phyloP scores from a whole-genome alignment of 2,113 vertebrate genomes.

The Tor tambroides region DNA sequence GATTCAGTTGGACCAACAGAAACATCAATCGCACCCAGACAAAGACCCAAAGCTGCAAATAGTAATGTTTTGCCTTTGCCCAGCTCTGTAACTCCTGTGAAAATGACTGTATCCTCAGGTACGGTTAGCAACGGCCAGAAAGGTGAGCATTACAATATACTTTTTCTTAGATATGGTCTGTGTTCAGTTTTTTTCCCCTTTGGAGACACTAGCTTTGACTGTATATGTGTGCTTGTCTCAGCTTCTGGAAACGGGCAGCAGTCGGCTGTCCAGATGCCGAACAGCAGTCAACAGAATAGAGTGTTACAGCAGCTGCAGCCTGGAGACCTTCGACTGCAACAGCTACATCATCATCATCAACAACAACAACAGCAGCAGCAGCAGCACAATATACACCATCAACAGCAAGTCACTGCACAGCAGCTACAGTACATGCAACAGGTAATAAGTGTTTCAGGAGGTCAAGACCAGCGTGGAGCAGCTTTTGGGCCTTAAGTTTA shows the following conservation, averaged over 20 bases:
- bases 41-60: constrained; percentile 92
- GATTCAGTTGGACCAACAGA: constrained; percentile 94
- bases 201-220: neutral
- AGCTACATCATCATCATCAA: constrained; percentile 81
- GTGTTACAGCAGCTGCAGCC: constrained; percentile 96
- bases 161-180: neutral
- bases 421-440: constrained; percentile 82
- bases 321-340: constrained; percentile 92
- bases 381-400: constrained; percentile 66
- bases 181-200: neutral
- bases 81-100: constrained; percentile 88
- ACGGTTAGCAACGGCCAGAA: constrained; percentile 82
- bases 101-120: constrained; percentile 82
- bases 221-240: constrained; percentile 49
- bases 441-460: constrained; percentile 63
- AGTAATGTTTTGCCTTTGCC: constrained; percentile 83
- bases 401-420: constrained; percentile 83
- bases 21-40: constrained; percentile 95
- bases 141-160: constrained; percentile 73
- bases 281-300: constrained; percentile 80
- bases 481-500: neutral
- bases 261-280: constrained; percentile 66
- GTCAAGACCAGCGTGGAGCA: neutral
- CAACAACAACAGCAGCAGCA: constrained; percentile 66
- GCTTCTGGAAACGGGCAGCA: constrained; percentile 77